A percentile compares a stretch with the other conserved stretches of the same genome.
phyloP scores from a whole-genome alignment of 2,113 vertebrate species.

The Tenebrosternarchus preto region DNA sequence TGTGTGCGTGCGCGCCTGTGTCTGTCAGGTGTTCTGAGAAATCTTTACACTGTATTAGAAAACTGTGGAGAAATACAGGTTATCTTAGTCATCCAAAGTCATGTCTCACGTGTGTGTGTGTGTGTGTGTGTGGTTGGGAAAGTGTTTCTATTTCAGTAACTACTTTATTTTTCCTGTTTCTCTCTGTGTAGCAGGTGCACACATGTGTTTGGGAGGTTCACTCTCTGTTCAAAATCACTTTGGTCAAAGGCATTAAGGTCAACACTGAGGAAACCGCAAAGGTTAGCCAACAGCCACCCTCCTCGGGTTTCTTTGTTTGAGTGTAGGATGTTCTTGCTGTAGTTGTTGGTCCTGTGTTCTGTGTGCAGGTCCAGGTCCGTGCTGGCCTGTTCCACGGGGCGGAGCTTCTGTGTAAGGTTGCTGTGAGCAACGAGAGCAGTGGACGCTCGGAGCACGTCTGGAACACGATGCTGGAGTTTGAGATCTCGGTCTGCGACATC shows the following conservation, averaged over 20 bases:
- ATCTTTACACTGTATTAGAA: too few species aligned
- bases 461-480: conserved; percentile 90
- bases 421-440: conserved; percentile 87
- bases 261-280: conserved; percentile 95
- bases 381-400: conserved; percentile 97
- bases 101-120: conserved; percentile 10
- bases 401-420: conserved; percentile 90
- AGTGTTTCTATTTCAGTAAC: background rate
- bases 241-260: conserved; percentile 90
- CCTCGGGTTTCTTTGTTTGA: too few species aligned
- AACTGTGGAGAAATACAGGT: too few species aligned
- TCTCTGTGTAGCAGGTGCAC: conserved; percentile 68
- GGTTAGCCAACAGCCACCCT: conserved; percentile 70
- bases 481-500: conserved; percentile 88
- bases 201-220: conserved; percentile 88
- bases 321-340: too few species aligned
- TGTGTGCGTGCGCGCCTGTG: background rate
- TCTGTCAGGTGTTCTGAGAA: too few species aligned
- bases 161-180: background rate
- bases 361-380: conserved; percentile 87
- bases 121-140: conserved; percentile 1
- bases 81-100: too few species aligned
- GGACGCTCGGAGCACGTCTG: conserved; percentile 89
- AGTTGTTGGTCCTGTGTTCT: too few species aligned
- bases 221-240: conserved; percentile 82